Conservation (phyloP, 2,888 invertebrate species). For the Cryptops parisi region DNA sequence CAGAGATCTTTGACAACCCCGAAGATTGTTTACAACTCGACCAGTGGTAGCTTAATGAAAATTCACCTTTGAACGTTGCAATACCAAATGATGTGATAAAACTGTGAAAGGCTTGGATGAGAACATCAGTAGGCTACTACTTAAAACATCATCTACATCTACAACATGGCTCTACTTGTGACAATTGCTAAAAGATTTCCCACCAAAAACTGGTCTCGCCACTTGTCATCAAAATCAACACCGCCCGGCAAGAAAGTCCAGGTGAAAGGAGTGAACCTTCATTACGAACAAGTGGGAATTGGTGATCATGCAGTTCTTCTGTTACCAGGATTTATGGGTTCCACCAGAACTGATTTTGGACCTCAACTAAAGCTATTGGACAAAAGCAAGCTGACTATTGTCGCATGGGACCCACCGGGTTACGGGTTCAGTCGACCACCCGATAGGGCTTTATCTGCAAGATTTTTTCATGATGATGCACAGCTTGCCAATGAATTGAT, state of each 20-base stretch:
- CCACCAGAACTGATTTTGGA: slow-evolving; percentile 38
- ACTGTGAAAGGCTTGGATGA: too few species aligned
- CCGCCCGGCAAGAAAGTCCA: background rate
- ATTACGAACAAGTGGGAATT: background rate
- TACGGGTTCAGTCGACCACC: slow-evolving; percentile 32
- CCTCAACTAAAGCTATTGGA: slow-evolving; percentile 43
- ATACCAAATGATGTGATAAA: too few species aligned
- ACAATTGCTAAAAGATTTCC: too few species aligned
- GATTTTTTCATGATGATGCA: slow-evolving; percentile 31
- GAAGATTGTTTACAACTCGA: too few species aligned
- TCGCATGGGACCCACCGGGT: slow-evolving; percentile 33
- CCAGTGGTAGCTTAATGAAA: too few species aligned
- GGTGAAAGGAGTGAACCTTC: background rate
- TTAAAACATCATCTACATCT: too few species aligned
- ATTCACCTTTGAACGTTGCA: too few species aligned
- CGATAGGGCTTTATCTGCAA: slow-evolving; percentile 27
- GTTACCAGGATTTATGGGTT: slow-evolving; percentile 34
- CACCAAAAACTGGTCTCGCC: too few species aligned
- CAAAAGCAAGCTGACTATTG: slow-evolving; percentile 29
- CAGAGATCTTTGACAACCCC: too few species aligned
- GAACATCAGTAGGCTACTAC: too few species aligned
- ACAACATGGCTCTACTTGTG: too few species aligned
- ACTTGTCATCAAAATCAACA: background rate
- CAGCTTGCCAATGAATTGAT: background rate
- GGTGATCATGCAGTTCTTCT: slow-evolving; percentile 28